A percentile compares a stretch with the other conserved stretches of the same genome.
These are phyloP conservation scores for Montipora sp. DNA, from an alignment of 64 coral and sea anemone species.

Conservation along the genomic window DNA sequence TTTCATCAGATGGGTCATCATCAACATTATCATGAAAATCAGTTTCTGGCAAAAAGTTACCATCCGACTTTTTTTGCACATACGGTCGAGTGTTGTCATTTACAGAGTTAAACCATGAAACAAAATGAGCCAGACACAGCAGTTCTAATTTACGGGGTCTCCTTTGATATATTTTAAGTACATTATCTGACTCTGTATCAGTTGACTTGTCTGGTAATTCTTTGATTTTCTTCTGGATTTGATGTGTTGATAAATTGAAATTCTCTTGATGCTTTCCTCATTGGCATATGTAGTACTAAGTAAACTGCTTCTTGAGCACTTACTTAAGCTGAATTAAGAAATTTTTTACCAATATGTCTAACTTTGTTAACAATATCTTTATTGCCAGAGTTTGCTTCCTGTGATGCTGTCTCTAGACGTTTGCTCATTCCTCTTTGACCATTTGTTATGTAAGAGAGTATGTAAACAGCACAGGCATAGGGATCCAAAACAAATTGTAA, in stretches of 20 bases:
- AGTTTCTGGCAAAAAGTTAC: constrained; percentile 20
- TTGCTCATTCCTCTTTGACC: constrained; percentile 39
- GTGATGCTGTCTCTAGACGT: not conserved
- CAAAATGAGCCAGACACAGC: constrained; percentile 42
- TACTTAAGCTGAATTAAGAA: constrained; percentile 41
- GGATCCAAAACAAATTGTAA: too few species aligned
- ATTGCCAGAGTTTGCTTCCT: constrained; percentile 33
- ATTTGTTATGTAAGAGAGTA: constrained; percentile 25
- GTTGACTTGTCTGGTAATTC: constrained; percentile 18
- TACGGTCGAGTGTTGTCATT: not conserved
- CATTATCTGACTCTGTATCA: constrained; percentile 51
- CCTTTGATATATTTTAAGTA: constrained; percentile 39
- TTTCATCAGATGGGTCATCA: constrained; percentile 23
- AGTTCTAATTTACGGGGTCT: constrained; percentile 13
- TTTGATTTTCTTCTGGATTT: constrained; percentile 44
- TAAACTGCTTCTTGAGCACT: constrained; percentile 58
- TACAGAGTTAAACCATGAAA: constrained; percentile 45
- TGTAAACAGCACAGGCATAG: constrained; percentile 26
- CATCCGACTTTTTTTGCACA: not conserved
- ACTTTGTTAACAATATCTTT: constrained; percentile 17
- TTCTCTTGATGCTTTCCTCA: constrained; percentile 36
- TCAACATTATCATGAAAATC: constrained; percentile 37
- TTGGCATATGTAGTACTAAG: constrained; percentile 40
- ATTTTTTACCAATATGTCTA: not conserved
- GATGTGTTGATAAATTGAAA: constrained; percentile 61